Conservation (phyloP, 2,113 vertebrate genomes). For the Elanoides forficatus region DNA sequence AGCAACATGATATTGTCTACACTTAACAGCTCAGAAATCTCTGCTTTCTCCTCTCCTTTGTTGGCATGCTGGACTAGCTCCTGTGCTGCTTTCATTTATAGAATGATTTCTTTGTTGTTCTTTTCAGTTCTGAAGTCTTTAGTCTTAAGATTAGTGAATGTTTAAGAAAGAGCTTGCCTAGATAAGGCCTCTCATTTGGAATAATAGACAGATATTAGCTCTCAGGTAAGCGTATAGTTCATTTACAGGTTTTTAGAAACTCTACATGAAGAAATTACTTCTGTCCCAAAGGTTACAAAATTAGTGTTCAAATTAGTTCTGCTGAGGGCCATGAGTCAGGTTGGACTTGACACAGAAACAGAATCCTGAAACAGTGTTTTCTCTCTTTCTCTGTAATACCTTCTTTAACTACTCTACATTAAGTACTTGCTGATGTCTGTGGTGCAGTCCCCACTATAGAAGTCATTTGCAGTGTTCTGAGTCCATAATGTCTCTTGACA, state of each 20-base stretch:
- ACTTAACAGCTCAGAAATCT: not conserved
- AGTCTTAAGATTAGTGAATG: not conserved
- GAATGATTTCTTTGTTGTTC: not conserved
- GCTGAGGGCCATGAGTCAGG: not conserved
- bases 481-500: not conserved
- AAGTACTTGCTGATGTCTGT: not conserved
- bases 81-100: not conserved
- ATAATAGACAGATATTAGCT: not conserved
- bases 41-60: not conserved
- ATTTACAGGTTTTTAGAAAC: not conserved
- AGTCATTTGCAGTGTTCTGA: not conserved
- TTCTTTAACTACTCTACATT: not conserved
- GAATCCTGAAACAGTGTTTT: not conserved
- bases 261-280: not conserved
- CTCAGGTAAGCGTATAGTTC: not conserved
- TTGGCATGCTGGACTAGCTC: not conserved
- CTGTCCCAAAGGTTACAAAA: not conserved
- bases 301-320: not conserved
- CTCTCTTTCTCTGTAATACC: not conserved
- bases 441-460: accelerated
- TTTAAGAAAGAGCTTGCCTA: not conserved
- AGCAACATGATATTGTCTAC: not conserved
- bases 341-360: not conserved
- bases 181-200: not conserved
- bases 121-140: not conserved